Percentiles rank a stretch among this genome's conserved stretches.
phyloP scores from a whole-genome alignment of 2,888 invertebrate genomes.

The Timema podura region DNA sequence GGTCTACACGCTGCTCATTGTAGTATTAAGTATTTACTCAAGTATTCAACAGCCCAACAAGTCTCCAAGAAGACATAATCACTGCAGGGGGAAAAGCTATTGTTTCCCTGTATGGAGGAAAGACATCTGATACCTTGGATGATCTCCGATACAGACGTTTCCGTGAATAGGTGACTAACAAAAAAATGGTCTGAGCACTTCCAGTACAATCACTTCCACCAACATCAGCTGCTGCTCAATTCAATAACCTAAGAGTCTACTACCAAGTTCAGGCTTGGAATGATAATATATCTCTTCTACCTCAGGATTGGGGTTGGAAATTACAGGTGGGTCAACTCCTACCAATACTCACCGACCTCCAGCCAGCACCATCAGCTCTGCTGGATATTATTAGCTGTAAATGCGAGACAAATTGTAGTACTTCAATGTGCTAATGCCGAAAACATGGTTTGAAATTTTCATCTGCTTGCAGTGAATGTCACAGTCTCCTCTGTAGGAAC shows the following conservation, averaged over 20 bases:
- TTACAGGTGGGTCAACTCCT: neutral
- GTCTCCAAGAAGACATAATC: neutral
- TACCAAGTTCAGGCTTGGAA: neutral
- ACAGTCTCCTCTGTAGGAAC: neutral
- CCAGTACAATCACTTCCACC: neutral
- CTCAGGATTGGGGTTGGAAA: neutral
- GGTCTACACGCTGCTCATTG: neutral
- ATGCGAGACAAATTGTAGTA: neutral
- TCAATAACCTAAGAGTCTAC: neutral
- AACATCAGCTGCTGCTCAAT: neutral
- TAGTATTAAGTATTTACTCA: neutral
- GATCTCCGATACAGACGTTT: constrained; percentile 5
- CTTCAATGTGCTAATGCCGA: constrained; percentile 4
- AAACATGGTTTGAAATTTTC: neutral
- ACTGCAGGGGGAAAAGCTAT: constrained; percentile 6
- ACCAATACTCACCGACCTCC: neutral
- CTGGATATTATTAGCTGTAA: neutral
- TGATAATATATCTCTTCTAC: neutral
- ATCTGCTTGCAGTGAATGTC: constrained; percentile 4
- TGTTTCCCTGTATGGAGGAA: constrained; percentile 1
- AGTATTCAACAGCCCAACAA: neutral
- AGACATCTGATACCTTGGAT: neutral
- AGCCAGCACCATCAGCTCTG: neutral
- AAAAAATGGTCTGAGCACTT: neutral
- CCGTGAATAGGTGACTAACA: neutral